Base-by-base conservation (phyloP, 2,888 invertebrate genomes). In the Spisula solida region DNA sequence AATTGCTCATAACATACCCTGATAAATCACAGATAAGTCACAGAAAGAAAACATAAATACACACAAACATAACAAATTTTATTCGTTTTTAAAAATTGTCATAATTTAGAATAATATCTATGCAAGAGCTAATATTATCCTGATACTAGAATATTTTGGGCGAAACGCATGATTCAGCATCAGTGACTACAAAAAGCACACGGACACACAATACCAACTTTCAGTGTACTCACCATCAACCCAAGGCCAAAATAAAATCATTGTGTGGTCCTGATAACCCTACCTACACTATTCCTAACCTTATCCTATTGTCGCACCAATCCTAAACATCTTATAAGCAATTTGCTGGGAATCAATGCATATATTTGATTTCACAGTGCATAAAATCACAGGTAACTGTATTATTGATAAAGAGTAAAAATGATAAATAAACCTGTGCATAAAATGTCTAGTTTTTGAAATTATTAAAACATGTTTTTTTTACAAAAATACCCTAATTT, bases 101-200 rank as follows among this genome's bases (percentile, higher is more conserved):
- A 85, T 78, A 79, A 85, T 85, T 85, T 85, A 85, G 78, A 85
- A 85, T 85, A 85, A 85, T 75, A 75, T 85, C 85, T 85, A 85
- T 79, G 85, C 41, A 85, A 48, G 79, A 85, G 55, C 79, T 79
- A n/a, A n/a, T n/a, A 85, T 78, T 85, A 48, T 47, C 34, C 80
- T 12, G 29, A 48, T n/a, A 80, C 80, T 48, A 80, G 41, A 80
- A 80, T 18, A 80, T 16, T 66, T 75, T 75, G 75, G 75, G 75
- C 34, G 34, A 34, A 70, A 70, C 18, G 12, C 34, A 75, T 34
- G 34, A 25, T 14, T 31, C 75, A 75, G 75, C 34, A 31, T 75
- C 14, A 20, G 41, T 41, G 41, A 25, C 70, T 70, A 75, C 75
- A 31, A 75, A 12, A 75, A 75, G 75, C 75, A 75, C 29, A 75